These are phyloP conservation scores for Chelmon rostratus DNA, from an alignment of 2,797 vertebrate genomes.

Conservation along the genomic window DNA sequence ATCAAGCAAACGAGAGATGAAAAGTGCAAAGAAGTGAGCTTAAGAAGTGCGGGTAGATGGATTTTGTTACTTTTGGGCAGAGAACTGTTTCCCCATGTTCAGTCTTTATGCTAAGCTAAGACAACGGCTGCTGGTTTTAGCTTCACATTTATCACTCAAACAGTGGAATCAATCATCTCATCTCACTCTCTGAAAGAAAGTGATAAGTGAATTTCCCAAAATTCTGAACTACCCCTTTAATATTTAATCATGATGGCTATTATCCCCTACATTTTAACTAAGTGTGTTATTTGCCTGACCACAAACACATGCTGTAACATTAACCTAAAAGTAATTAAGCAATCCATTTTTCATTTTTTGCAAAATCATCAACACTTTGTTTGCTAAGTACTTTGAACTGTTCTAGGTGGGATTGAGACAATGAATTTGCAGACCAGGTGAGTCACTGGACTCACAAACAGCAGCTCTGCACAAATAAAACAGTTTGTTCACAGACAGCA, in stretches of 20 bases:
- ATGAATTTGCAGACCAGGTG: background rate
- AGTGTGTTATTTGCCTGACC: background rate
- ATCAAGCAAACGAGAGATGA: background rate
- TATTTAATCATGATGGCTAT: background rate
- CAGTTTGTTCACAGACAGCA: slow-evolving; percentile 21
- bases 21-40: background rate
- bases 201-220: background rate
- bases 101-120: background rate
- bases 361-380: slow-evolving; percentile 5
- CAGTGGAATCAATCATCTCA: background rate
- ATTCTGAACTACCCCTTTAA: background rate
- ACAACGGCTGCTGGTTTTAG: background rate
- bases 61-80: background rate
- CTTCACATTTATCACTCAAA: background rate
- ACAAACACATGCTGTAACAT: background rate
- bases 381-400: background rate
- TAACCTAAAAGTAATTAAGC: background rate
- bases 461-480: slow-evolving; percentile 9
- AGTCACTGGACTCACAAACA: background rate
- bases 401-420: background rate
- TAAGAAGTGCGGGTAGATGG: background rate
- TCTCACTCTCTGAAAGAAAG: background rate
- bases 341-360: background rate
- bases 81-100: background rate
- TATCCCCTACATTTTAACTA: background rate